These are phyloP conservation scores for Muscicapa adusta DNA, from an alignment of 2,113 vertebrate species.

Conservation along the genomic window DNA sequence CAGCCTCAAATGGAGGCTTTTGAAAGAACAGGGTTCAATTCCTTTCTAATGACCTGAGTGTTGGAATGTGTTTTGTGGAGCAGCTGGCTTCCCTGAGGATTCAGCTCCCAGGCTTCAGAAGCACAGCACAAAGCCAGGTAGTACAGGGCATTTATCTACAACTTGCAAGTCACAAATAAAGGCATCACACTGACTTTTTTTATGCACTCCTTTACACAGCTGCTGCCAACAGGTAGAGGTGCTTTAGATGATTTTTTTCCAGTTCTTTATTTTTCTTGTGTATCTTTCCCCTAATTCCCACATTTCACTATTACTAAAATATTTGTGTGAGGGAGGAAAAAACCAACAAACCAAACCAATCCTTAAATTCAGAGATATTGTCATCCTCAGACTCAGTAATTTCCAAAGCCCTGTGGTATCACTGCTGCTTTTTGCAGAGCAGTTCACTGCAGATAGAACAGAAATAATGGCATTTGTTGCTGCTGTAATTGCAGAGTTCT, in stretches of 20 bases:
- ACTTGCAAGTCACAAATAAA: neutral
- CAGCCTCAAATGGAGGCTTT: neutral
- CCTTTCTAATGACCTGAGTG: neutral
- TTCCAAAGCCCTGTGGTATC: neutral
- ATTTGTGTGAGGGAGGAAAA: accelerated
- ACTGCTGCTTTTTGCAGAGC: neutral
- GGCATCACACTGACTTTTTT: neutral
- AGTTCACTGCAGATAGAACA: neutral
- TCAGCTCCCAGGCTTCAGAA: neutral
- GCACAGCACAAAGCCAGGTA: neutral
- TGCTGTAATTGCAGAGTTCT: constrained; percentile 13
- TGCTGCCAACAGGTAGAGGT: neutral
- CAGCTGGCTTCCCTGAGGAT: neutral
- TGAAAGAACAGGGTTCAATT: neutral
- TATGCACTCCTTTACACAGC: neutral
- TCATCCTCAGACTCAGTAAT: neutral
- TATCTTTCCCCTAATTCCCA: neutral
- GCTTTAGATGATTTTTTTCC: neutral
- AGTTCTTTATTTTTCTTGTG: neutral
- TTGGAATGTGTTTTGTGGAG: neutral
- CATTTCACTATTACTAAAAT: neutral
- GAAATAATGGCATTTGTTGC: neutral
- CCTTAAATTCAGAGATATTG: neutral
- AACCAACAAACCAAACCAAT: neutral
- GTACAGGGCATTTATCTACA: neutral